Evolutionary conservation across 2,113 vertebrate genomes (phyloP).

Genomic region (Zosterops borbonicus): DNA sequence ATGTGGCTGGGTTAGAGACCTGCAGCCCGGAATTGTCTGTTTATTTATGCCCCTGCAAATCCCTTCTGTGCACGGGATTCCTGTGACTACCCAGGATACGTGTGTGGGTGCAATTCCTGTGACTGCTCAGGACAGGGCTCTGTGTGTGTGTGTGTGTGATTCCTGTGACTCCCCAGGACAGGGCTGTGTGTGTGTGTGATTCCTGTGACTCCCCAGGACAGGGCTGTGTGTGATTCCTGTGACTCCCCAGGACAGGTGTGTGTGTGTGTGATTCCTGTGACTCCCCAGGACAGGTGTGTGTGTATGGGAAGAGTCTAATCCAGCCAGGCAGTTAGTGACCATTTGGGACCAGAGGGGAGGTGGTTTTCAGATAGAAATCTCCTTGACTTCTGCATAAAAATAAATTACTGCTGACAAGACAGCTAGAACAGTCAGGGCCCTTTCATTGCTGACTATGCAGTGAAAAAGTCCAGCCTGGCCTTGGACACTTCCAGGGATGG

Average conservation of each 20-base stretch:
- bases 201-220: too few relatives aligned
- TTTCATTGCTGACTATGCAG: background rate
- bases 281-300: background rate
- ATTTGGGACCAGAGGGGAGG: background rate
- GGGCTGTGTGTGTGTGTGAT: too few relatives aligned
- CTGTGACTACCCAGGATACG: too few relatives aligned
- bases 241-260: too few relatives aligned
- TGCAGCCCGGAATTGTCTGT: background rate
- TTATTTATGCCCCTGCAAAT: background rate
- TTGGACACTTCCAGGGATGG: background rate
- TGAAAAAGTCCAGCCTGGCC: background rate
- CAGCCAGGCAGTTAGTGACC: background rate
- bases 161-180: too few relatives aligned
- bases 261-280: background rate
- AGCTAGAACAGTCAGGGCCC: background rate
- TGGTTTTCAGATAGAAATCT: background rate
- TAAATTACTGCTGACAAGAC: background rate
- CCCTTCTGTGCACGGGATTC: background rate
- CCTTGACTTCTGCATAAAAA: background rate
- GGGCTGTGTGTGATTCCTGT: too few relatives aligned
- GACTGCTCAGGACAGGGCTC: too few relatives aligned
- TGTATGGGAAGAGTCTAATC: accelerated
- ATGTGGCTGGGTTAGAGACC: background rate
- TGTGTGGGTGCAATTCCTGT: too few relatives aligned
- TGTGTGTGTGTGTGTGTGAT: too few relatives aligned